phyloP scores from a whole-genome alignment of 1,140 invertebrate species.

The Limonius californicus region DNA sequence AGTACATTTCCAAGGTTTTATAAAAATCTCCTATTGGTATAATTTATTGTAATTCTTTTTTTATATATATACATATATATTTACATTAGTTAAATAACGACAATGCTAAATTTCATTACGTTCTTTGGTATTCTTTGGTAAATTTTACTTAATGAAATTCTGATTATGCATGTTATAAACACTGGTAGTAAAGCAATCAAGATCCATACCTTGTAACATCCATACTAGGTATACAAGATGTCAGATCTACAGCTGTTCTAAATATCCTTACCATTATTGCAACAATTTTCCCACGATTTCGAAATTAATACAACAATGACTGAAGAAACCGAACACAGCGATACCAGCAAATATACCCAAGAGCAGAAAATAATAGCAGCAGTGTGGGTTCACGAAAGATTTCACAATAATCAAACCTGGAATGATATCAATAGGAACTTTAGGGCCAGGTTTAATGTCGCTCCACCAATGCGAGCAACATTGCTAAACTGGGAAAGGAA shows the following conservation, averaged over 20 bases:
- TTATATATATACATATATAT: too few species aligned
- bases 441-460: conserved; percentile 28
- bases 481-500: conserved; percentile 35
- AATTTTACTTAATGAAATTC: too few species aligned
- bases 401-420: conserved; percentile 35
- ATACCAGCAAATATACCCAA: conserved; percentile 24
- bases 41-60: too few species aligned
- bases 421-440: conserved; percentile 36
- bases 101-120: too few species aligned
- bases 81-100: too few species aligned
- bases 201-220: background rate
- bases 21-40: too few species aligned
- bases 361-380: conserved; percentile 36
- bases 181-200: background rate
- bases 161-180: too few species aligned
- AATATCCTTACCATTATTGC: background rate
- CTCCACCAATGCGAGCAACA: conserved; percentile 29
- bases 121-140: background rate
- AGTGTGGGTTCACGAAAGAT: conserved; percentile 36
- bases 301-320: background rate
- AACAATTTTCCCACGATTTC: background rate
- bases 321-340: background rate
- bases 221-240: background rate
- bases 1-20: too few species aligned
- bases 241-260: conserved; percentile 12